Percentiles rank a stretch among this genome's conserved stretches.
Conservation (phyloP, 2,113 vertebrate species). For the Oryzias woworae region DNA sequence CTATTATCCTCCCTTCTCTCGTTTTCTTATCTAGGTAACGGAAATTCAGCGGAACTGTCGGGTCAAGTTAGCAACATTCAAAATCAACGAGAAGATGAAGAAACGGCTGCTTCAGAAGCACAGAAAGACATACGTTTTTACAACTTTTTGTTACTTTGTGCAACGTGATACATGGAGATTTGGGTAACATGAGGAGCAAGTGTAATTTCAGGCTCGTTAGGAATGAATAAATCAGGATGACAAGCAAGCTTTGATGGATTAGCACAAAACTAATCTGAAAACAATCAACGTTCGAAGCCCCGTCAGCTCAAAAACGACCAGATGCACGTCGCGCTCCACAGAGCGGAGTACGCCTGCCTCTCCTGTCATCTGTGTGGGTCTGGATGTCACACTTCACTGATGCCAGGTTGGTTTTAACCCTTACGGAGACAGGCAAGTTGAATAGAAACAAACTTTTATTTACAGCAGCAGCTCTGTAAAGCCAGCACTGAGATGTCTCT, state of each 20-base stretch:
- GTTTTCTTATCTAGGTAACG: slow-evolving; percentile 17
- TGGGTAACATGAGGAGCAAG: slow-evolving; percentile 36
- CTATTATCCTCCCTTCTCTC: slow-evolving; percentile 34
- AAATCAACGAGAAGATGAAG: slow-evolving; percentile 33
- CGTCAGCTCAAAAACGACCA: slow-evolving; percentile 45
- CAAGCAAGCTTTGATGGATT: slow-evolving; percentile 22
- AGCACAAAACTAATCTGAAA: slow-evolving; percentile 15
- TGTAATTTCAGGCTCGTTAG: slow-evolving; percentile 16
- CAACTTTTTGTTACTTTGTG: slow-evolving; percentile 42
- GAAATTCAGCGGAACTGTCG: slow-evolving; percentile 29
- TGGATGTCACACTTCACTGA: slow-evolving; percentile 30
- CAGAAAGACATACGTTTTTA: slow-evolving; percentile 30
- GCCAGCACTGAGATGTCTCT: slow-evolving; percentile 46
- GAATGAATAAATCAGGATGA: slow-evolving; percentile 31
- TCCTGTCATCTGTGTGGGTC: slow-evolving; percentile 44
- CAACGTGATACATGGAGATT: slow-evolving; percentile 31
- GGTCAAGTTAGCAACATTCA: slow-evolving; percentile 22
- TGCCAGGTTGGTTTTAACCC: slow-evolving; percentile 40
- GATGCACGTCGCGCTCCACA: slow-evolving; percentile 44
- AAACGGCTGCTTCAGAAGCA: slow-evolving; percentile 32
- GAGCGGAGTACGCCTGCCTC: slow-evolving; percentile 41
- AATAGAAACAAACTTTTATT: slow-evolving; percentile 47
- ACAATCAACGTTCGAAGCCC: slow-evolving; percentile 43
- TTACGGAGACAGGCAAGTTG: slow-evolving; percentile 27
- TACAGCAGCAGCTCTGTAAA: slow-evolving; percentile 47